A percentile compares a stretch with the other conserved stretches of the same genome.
Evolutionary conservation across 1,140 invertebrate genomes (phyloP).

Genomic region (Megathymus violae): DNA sequence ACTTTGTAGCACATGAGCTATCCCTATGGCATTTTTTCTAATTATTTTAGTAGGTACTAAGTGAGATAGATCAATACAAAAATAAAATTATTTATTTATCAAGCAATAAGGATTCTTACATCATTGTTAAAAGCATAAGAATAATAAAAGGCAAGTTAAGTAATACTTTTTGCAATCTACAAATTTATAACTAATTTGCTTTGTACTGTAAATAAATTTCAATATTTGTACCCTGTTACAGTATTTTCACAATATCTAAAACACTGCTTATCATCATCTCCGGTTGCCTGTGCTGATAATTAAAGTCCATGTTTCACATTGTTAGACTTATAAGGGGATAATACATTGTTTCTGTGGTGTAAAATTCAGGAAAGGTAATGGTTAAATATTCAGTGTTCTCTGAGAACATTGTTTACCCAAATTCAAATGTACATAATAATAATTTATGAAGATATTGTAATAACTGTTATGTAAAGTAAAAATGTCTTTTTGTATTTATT

Average conservation of each 20-base stretch:
- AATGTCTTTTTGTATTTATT: no score
- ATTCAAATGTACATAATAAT: no score
- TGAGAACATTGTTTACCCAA: no score
- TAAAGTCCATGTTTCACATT: no score
- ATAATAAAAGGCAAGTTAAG: conserved; percentile 11
- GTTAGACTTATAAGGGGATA: no score
- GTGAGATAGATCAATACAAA: conserved; percentile 20
- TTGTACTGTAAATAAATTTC: conserved; percentile 31
- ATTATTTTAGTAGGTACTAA: conserved; percentile 11
- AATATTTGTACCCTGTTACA: conserved; percentile 26
- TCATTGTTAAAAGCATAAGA: not conserved
- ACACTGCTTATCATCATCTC: no score
- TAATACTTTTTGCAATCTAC: conserved; percentile 20
- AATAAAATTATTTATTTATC: conserved; percentile 21
- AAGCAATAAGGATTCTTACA: conserved; percentile 2
- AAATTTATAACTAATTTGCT: conserved; percentile 11
- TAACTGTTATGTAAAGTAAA: no score
- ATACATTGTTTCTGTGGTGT: no score
- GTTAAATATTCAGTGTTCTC: no score
- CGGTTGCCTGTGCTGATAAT: no score
- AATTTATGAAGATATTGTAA: no score
- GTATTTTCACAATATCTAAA: conserved; percentile 24
- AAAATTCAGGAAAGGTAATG: no score
- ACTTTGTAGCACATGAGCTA: conserved; percentile 27
- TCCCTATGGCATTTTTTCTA: conserved; percentile 19